These are phyloP conservation scores for Mesitornis unicolor DNA, from an alignment of 2,113 vertebrate species.

Conservation along the genomic window DNA sequence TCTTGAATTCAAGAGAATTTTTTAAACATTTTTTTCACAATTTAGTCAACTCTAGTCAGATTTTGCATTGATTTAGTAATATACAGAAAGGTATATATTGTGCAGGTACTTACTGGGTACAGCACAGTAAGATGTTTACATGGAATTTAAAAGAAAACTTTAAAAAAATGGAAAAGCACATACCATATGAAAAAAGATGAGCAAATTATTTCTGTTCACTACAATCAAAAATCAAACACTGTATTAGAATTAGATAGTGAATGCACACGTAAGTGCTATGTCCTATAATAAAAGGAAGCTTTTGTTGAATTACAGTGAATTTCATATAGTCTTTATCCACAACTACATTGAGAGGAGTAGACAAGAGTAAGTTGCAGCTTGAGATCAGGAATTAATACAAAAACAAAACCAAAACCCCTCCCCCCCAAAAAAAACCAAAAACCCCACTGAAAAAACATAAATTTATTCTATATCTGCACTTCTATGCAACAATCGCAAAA, in stretches of 20 bases:
- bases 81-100: neutral
- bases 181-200: neutral
- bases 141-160: neutral
- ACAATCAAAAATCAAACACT: neutral
- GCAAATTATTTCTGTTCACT: neutral
- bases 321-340: neutral
- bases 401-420: neutral
- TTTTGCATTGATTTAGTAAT: neutral
- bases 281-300: neutral
- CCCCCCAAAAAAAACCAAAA: neutral
- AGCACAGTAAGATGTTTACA: neutral
- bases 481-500: neutral
- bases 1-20: neutral
- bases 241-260: neutral
- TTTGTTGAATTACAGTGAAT: neutral
- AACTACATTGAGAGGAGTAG: neutral
- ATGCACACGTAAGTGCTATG: neutral
- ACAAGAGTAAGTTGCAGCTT: neutral
- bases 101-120: neutral
- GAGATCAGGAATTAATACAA: neutral
- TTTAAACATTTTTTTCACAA: neutral
- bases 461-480: neutral
- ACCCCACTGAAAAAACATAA: neutral
- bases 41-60: neutral
- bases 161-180: neutral